Conservation (phyloP, 2,113 vertebrate species). For the Ahaetulla prasina region DNA sequence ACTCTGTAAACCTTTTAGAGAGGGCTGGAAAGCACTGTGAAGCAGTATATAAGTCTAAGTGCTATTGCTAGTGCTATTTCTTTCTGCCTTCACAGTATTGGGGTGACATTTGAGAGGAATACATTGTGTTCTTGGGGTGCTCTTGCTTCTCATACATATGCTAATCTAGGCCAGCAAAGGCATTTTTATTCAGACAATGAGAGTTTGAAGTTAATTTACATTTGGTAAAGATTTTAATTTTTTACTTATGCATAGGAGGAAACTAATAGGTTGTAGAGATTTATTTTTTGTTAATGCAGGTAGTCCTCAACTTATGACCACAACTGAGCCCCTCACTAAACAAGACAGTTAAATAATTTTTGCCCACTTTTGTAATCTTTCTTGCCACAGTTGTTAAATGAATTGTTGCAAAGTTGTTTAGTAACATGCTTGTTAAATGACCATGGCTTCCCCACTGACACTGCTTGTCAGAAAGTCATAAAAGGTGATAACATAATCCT, state of each 20-base stretch:
- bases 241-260: background rate
- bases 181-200: background rate
- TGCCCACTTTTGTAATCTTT: background rate
- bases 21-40: too few species aligned
- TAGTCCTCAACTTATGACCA: background rate
- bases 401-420: background rate
- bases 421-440: background rate
- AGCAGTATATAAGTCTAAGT: too few species aligned
- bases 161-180: background rate
- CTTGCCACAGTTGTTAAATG: background rate
- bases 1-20: too few species aligned
- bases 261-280: background rate
- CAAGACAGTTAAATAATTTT: background rate
- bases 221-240: background rate
- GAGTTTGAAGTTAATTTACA: background rate
- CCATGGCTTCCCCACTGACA: background rate
- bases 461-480: background rate
- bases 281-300: background rate
- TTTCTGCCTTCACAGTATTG: background rate
- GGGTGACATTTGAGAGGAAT: background rate
- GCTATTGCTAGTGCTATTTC: background rate
- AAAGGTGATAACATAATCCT: background rate
- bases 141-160: background rate
- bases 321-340: background rate
- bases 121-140: background rate